Base-by-base conservation (phyloP, 1,140 invertebrate genomes). In the Bombus pascuorum region DNA sequence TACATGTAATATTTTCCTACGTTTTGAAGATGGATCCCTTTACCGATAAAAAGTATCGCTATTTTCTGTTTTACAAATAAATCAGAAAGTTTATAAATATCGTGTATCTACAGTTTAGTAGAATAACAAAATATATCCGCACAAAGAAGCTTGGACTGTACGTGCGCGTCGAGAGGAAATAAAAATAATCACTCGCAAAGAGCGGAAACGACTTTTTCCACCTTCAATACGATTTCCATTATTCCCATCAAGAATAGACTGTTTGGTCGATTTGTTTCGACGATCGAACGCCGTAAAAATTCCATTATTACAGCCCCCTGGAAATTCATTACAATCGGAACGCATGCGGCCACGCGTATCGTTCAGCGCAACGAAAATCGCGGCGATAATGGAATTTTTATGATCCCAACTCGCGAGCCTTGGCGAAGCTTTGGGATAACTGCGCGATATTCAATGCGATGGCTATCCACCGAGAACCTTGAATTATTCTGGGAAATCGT, bases 261-360 rank as follows among this genome's bases (percentile, higher is more conserved):
- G 28, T 72, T 72, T 42, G 39, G 39, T 42, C 70, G 37, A 72
- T 42, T 72, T 72, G 70, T 72, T 72, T 72, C 70, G 39, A 72
- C 70, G 70, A 72, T 72, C 70, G 71, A 73, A 73, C 71, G 3
- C 44, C 71, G n/a, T 73, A 73, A 73, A 73, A 73, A 73, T 73
- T 44, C 71, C 71, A 73, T 73, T 73, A 73, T 73, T 44, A 72
- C 70, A 72, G 10, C n/a, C 42, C 71, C n/a, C n/a, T 73, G 71
- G 15, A 73, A 44, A 73, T 73, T 73, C 71, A 73, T 73, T 73
- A 73, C 71, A 73, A 44, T 3, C 6, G 13, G 42, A 22, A 73
- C 42, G 42, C 71, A 73, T 72, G 68, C 68, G 37, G 25, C 34
- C 15, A 28, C 70, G 71, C 71, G 71, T 73, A 32, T 44, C 42